A percentile compares a stretch with the other conserved stretches of the same genome.
Evolutionary conservation across 2,113 vertebrate genomes (phyloP).

Genomic region (Bubo blakistoni): DNA sequence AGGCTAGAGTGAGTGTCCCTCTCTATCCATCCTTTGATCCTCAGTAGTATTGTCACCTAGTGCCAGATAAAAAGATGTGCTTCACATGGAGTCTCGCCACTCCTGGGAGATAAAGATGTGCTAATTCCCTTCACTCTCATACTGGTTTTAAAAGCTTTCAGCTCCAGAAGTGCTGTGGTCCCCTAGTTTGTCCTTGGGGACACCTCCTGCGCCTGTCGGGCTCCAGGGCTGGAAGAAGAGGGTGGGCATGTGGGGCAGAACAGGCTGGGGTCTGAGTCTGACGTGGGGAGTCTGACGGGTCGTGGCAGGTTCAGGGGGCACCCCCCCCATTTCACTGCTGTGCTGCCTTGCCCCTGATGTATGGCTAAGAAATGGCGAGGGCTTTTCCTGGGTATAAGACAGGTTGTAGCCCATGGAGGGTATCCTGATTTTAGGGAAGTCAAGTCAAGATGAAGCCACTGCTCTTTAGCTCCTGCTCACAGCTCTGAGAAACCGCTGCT

Average conservation of each 20-base stretch:
- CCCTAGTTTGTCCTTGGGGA: neutral
- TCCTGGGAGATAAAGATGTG: neutral
- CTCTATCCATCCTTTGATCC: neutral
- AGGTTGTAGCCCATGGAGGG: accelerated
- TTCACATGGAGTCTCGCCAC: neutral
- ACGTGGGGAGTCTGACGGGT: neutral
- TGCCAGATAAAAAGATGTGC: neutral
- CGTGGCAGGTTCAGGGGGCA: accelerated
- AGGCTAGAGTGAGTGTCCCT: neutral
- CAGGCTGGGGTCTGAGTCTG: neutral
- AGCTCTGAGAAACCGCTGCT: neutral
- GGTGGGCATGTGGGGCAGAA: accelerated
- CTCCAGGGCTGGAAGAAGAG: neutral
- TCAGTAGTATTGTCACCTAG: neutral
- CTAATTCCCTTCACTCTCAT: neutral
- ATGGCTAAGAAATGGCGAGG: accelerated
- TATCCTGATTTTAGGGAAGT: neutral
- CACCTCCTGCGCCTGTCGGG: neutral
- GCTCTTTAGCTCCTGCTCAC: neutral
- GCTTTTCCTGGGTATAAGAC: neutral
- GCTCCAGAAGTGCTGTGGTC: neutral
- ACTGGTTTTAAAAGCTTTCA: neutral
- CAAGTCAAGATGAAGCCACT: neutral
- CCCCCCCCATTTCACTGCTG: neutral
- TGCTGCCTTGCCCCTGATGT: accelerated